Conservation (phyloP, 2,888 invertebrate species). For the Nebria brevicollis region DNA sequence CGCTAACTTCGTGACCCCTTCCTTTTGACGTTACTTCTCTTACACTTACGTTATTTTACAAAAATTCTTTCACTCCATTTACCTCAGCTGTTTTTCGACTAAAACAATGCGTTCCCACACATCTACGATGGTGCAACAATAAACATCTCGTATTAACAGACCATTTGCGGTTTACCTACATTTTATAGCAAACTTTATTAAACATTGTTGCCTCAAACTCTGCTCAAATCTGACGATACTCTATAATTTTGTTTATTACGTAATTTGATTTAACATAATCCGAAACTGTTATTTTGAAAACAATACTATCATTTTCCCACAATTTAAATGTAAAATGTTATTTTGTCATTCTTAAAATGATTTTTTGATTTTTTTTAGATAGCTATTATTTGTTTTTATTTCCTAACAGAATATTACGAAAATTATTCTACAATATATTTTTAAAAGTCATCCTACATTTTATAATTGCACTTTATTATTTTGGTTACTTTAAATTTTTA, state of each 20-base stretch:
- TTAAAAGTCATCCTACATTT: no score
- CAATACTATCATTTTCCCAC: background rate
- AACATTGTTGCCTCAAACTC: background rate
- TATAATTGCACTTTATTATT: no score
- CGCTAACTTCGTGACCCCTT: conserved; percentile 39
- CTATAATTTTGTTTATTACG: background rate
- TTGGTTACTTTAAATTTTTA: no score
- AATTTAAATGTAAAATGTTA: background rate
- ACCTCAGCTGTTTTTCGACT: background rate
- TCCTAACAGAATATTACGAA: background rate
- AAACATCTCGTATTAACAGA: no score
- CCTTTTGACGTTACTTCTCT: conserved; percentile 4
- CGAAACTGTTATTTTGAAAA: background rate
- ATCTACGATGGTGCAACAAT: background rate
- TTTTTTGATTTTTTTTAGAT: background rate
- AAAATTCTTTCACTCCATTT: background rate
- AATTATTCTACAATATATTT: background rate
- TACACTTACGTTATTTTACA: background rate
- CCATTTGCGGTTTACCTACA: no score
- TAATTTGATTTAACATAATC: background rate
- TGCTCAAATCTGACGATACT: background rate
- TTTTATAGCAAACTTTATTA: background rate
- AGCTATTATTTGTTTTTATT: background rate
- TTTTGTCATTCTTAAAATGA: background rate
- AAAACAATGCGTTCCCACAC: conserved; percentile 4